Evolutionary conservation across 2,888 invertebrate species (phyloP).

Genomic region (Metellina segmentata): DNA sequence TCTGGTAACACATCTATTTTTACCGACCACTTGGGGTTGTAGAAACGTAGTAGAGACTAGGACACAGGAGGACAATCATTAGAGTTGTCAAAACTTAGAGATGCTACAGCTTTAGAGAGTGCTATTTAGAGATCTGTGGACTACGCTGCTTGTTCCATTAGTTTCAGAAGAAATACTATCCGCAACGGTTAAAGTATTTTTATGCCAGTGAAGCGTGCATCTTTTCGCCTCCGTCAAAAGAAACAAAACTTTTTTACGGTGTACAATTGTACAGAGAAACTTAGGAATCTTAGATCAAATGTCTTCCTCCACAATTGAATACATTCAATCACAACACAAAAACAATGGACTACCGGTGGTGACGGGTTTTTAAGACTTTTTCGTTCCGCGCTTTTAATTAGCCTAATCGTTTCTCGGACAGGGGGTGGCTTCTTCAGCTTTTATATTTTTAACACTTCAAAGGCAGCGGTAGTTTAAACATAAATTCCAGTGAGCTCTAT

Average conservation of each 20-base stretch:
- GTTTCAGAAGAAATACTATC: constrained; percentile 42
- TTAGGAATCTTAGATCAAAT: constrained; percentile 67
- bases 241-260: constrained; percentile 43
- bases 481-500: background rate
- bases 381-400: background rate
- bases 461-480: too few species aligned
- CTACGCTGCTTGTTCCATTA: constrained; percentile 49
- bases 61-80: constrained; percentile 68
- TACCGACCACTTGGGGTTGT: constrained; percentile 27
- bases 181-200: constrained; percentile 64
- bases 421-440: too few species aligned
- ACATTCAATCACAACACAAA: background rate
- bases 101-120: constrained; percentile 58
- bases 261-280: constrained; percentile 60
- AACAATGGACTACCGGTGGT: background rate
- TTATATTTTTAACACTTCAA: too few species aligned
- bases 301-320: constrained; percentile 56
- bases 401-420: too few species aligned
- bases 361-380: background rate
- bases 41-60: constrained; percentile 46
- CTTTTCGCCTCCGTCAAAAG: constrained; percentile 53
- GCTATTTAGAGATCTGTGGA: constrained; percentile 53
- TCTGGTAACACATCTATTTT: constrained; percentile 55
- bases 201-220: constrained; percentile 60
- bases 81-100: constrained; percentile 64